Percentiles rank a stretch among this genome's conserved stretches.
Evolutionary conservation across 2,888 invertebrate species (phyloP).

Genomic region (Ichneumoninae sp.): DNA sequence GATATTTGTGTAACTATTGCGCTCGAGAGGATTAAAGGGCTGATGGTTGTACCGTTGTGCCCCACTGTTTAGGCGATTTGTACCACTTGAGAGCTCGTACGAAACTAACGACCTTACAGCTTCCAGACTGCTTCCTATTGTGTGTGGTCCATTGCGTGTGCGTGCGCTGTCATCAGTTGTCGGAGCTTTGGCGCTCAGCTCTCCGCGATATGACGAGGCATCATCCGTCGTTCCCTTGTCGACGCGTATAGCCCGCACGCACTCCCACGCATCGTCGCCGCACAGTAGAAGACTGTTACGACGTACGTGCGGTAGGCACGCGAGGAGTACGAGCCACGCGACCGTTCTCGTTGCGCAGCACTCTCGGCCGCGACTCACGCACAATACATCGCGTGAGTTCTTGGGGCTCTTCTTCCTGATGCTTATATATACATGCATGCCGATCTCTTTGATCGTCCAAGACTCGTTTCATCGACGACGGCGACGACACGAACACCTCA

Average conservation of each 20-base stretch:
- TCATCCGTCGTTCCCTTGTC: conserved; percentile 71
- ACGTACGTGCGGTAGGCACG: conserved; percentile 66
- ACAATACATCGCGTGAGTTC: conserved; percentile 48
- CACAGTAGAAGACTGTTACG: conserved; percentile 54
- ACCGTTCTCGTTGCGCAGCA: conserved; percentile 61
- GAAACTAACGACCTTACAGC: conserved; percentile 9
- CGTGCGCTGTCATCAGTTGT: conserved; percentile 76
- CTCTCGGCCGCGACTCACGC: conserved; percentile 30
- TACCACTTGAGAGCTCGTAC: conserved; percentile 1
- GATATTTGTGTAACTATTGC: neutral
- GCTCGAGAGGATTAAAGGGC: neutral
- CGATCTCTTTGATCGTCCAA: neutral
- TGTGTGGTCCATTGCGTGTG: conserved; percentile 73
- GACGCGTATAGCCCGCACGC: conserved; percentile 35
- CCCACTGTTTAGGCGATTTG: conserved; percentile 2
- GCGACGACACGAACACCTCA: conserved; percentile 16
- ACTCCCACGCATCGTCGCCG: conserved; percentile 58
- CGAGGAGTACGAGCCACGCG: conserved; percentile 64
- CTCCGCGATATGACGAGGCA: conserved; percentile 72
- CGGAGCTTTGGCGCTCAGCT: conserved; percentile 63
- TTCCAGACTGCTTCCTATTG: conserved; percentile 64
- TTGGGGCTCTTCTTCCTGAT: conserved; percentile 9
- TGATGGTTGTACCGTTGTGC: conserved; percentile 10
- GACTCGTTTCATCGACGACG: conserved; percentile 8
- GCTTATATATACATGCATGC: neutral